Conservation (phyloP, 2,797 vertebrate genomes). For the Zenarchopterus dispar region DNA sequence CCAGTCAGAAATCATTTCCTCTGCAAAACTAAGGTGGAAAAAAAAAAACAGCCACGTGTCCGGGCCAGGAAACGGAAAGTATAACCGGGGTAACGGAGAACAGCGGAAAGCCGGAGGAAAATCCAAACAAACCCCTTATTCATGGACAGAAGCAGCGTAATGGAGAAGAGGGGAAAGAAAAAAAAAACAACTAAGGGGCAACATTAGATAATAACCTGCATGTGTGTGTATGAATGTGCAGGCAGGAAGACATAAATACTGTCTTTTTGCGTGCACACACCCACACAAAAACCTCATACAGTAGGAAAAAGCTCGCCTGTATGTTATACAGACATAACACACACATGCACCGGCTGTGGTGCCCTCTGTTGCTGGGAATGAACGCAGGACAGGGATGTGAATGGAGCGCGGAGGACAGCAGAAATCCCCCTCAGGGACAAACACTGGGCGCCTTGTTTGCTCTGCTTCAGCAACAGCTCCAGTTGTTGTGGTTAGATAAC, state of each 20-base stretch:
- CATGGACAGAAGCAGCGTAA: constrained; percentile 58
- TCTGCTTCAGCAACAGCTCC: constrained; percentile 43
- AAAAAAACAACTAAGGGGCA: constrained; percentile 51
- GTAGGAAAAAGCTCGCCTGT: constrained; percentile 4
- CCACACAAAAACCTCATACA: constrained; percentile 18
- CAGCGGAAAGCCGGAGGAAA: constrained; percentile 62
- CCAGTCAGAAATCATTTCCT: constrained; percentile 74
- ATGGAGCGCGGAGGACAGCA: constrained; percentile 36
- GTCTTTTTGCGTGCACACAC: constrained; percentile 15
- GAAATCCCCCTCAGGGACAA: constrained; percentile 22
- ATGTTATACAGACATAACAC: constrained; percentile 39
- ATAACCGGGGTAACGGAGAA: constrained; percentile 61
- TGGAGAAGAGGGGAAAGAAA: constrained; percentile 42
- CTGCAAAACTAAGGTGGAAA: constrained; percentile 51
- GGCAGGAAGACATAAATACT: constrained; percentile 22
- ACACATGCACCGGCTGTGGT: constrained; percentile 33
- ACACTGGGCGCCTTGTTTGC: constrained; percentile 70
- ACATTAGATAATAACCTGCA: constrained; percentile 57
- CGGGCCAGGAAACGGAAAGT: constrained; percentile 71
- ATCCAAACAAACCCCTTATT: constrained; percentile 78
- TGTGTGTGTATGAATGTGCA: constrained; percentile 40
- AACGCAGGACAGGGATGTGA: constrained; percentile 62
- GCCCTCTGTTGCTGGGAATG: constrained; percentile 51
- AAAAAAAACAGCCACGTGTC: constrained; percentile 35
- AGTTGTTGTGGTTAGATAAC: constrained; percentile 70